phyloP scores from a whole-genome alignment of 2,797 vertebrate genomes.

The Paramormyrops hopkinsi region DNA sequence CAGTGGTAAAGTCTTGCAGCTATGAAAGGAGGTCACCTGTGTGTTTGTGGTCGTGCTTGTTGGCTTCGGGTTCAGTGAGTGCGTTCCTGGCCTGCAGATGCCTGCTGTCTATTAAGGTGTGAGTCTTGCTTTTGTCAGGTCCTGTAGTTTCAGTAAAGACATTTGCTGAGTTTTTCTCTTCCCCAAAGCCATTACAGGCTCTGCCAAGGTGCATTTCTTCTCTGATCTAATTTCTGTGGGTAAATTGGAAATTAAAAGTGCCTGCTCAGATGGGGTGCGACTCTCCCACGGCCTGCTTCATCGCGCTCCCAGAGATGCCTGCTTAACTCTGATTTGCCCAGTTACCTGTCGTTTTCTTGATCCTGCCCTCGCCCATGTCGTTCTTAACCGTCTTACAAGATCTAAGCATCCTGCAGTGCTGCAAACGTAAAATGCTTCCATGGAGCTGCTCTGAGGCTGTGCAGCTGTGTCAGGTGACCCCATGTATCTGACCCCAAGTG shows the following conservation, averaged over 20 bases:
- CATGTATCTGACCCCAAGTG: background rate
- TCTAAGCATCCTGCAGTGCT: background rate
- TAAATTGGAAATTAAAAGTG: constrained; percentile 10
- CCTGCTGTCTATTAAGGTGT: background rate
- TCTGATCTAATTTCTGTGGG: constrained; percentile 12
- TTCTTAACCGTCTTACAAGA: background rate
- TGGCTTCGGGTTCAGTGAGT: background rate
- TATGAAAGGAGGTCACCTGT: background rate
- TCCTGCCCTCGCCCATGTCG: background rate
- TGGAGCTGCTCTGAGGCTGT: background rate
- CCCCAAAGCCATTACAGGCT: background rate
- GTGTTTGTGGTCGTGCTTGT: background rate
- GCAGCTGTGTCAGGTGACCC: background rate
- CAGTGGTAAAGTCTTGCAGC: background rate
- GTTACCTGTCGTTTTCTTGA: background rate
- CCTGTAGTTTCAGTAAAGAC: constrained; percentile 4
- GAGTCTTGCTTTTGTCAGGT: background rate
- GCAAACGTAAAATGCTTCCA: background rate
- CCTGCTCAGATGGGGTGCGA: background rate
- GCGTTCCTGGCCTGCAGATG: background rate
- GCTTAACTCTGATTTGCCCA: background rate
- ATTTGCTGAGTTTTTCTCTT: background rate
- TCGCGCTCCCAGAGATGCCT: background rate
- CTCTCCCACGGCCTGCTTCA: background rate
- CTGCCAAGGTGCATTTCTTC: background rate